phyloP scores from a whole-genome alignment of 1,140 invertebrate genomes.

The roundworm (Caenorhabditis elegans) region DNA sequence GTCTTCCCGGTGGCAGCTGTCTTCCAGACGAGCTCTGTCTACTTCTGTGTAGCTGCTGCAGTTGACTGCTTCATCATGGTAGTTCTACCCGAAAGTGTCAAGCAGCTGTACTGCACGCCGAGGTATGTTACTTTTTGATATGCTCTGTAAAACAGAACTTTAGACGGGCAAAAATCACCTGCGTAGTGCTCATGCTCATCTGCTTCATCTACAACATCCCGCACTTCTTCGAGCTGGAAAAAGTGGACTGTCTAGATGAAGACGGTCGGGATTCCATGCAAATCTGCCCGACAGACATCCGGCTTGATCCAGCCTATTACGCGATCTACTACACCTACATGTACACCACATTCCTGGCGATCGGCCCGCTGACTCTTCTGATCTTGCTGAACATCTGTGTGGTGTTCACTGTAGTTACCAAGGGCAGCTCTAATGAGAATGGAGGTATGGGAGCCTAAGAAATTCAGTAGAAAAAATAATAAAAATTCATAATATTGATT shows the following conservation, averaged over 20 bases:
- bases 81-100: slow-evolving; percentile 54
- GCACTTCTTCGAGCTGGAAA: slow-evolving; percentile 61
- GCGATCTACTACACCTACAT: slow-evolving; percentile 63
- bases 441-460: neutral
- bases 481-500: neutral
- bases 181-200: slow-evolving; percentile 50
- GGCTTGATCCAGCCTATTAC: slow-evolving; percentile 61
- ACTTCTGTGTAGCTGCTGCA: slow-evolving; percentile 65
- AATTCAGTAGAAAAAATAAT: neutral
- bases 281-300: slow-evolving; percentile 47
- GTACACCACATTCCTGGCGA: slow-evolving; percentile 64
- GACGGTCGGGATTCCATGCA: slow-evolving; percentile 1
- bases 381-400: slow-evolving; percentile 63
- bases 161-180: slow-evolving; percentile 60
- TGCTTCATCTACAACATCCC: slow-evolving; percentile 64
- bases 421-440: slow-evolving; percentile 45
- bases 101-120: slow-evolving; percentile 59
- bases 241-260: slow-evolving; percentile 58
- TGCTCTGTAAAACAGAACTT: slow-evolving; percentile 22
- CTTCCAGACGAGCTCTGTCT: slow-evolving; percentile 66
- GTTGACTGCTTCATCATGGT: slow-evolving; percentile 65
- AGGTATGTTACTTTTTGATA: slow-evolving; percentile 38
- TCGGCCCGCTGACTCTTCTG: slow-evolving; percentile 63
- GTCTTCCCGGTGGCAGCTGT: slow-evolving; percentile 64
- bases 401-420: slow-evolving; percentile 59